Evolutionary conservation across 2,113 vertebrate genomes (phyloP).

Genomic region (Pteropus alecto): DNA sequence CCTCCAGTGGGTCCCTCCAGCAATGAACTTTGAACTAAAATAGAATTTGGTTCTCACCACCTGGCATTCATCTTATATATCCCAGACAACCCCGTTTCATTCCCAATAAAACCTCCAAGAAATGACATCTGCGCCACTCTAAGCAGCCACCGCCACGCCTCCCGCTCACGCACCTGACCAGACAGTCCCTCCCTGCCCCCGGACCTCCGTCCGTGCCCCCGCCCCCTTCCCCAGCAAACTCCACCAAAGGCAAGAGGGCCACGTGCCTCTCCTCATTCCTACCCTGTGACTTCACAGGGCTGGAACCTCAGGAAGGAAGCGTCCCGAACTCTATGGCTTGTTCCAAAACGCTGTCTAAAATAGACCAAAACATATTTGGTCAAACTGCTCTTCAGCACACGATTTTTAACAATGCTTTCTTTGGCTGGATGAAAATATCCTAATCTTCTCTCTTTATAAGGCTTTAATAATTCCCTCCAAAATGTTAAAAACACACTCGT

Average conservation of each 20-base stretch:
- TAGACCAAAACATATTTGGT: constrained; percentile 40
- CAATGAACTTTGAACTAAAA: neutral
- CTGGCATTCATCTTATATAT: neutral
- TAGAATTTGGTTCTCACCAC: neutral
- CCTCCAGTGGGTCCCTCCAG: neutral
- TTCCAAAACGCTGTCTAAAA: constrained; percentile 61
- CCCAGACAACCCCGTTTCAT: neutral
- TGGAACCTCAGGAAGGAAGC: constrained; percentile 20
- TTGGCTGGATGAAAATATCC: constrained; percentile 2
- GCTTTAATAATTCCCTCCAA: neutral
- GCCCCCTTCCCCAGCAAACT: accelerated
- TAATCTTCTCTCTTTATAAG: neutral
- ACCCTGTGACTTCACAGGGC: neutral
- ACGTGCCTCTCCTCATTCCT: neutral
- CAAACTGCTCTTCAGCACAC: neutral
- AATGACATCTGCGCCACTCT: neutral
- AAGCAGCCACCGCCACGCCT: accelerated
- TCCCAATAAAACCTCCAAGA: neutral
- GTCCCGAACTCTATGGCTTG: neutral
- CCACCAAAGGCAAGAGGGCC: neutral
- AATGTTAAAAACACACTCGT: neutral
- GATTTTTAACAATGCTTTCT: constrained; percentile 32
- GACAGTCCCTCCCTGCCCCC: neutral
- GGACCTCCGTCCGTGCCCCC: neutral
- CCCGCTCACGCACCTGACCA: accelerated